These are phyloP conservation scores for Dryomyza anilis DNA, from an alignment of 2,888 invertebrate genomes.

Conservation along the genomic window DNA sequence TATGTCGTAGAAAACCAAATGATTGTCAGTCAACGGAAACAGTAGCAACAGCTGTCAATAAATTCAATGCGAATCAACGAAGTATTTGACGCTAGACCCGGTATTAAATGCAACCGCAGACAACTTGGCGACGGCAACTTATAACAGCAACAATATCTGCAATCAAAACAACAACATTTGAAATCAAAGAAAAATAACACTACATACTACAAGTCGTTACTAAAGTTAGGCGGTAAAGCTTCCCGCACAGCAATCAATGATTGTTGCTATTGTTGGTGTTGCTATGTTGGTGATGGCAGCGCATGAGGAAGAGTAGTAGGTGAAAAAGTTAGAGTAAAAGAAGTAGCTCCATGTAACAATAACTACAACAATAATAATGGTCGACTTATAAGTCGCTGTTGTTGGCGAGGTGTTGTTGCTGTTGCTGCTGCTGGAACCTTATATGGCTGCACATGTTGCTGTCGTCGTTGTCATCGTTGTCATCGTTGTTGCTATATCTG, in stretches of 20 bases:
- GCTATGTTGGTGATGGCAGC: background rate
- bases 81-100: conserved; percentile 9
- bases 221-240: background rate
- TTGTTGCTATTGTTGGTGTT: background rate
- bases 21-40: background rate
- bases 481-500: background rate
- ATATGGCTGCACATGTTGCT: background rate
- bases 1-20: background rate
- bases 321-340: background rate
- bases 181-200: background rate
- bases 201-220: background rate
- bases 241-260: background rate
- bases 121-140: conserved; percentile 30
- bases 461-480: background rate
- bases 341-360: background rate
- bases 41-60: conserved; percentile 2
- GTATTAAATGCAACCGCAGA: conserved; percentile 33
- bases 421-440: background rate
- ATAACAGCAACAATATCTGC: background rate
- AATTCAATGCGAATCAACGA: background rate
- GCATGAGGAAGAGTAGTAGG: background rate
- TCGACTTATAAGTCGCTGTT: background rate
- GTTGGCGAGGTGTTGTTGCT: background rate
- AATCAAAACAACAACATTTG: background rate
- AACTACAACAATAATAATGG: background rate